Evolutionary conservation across 2,888 invertebrate genomes (phyloP).

Genomic region (Rugalucina vietnamica): DNA sequence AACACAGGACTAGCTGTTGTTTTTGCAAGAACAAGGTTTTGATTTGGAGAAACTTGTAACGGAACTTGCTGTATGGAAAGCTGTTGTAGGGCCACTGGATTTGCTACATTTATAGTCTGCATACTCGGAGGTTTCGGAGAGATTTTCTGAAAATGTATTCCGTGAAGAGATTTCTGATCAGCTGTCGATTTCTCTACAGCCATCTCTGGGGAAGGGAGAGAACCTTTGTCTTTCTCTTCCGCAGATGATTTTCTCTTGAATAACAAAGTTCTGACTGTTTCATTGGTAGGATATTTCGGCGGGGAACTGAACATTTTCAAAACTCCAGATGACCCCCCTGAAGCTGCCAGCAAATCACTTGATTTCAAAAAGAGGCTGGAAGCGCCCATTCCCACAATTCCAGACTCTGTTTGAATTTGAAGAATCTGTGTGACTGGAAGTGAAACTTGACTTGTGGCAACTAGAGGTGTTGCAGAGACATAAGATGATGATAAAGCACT

Average conservation of each 20-base stretch:
- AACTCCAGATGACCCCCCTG: background rate
- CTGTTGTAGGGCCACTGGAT: background rate
- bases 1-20: background rate
- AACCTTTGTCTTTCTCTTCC: conserved; percentile 23
- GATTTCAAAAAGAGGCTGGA: background rate
- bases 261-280: conserved; percentile 80
- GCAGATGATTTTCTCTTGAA: conserved; percentile 70
- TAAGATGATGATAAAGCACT: background rate
- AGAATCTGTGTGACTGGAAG: background rate
- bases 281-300: conserved; percentile 77
- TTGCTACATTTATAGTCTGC: background rate
- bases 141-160: background rate
- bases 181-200: background rate
- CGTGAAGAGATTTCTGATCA: background rate
- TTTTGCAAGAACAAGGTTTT: background rate
- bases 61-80: background rate
- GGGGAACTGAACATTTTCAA: conserved; percentile 29
- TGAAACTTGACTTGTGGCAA: background rate
- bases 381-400: background rate
- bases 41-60: background rate
- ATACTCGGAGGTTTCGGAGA: background rate
- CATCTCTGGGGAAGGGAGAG: background rate
- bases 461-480: background rate
- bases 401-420: background rate
- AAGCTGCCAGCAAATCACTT: background rate